A percentile compares a stretch with the other conserved stretches of the same genome.
Evolutionary conservation across 1,140 invertebrate genomes (phyloP).

Genomic region (Cydia splendana): DNA sequence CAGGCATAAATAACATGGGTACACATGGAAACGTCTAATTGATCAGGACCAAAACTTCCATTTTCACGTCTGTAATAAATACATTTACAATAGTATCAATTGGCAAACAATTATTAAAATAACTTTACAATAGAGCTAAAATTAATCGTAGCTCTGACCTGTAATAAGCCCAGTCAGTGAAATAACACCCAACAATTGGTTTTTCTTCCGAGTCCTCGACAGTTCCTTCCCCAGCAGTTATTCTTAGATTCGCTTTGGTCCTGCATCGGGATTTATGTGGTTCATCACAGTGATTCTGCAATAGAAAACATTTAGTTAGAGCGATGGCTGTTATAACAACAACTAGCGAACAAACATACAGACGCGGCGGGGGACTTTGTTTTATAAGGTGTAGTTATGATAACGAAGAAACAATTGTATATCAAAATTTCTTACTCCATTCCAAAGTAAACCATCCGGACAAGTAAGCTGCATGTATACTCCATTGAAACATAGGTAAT

Average conservation of each 20-base stretch:
- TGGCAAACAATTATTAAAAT: background rate
- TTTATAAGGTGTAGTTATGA: too few species aligned
- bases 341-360: too few species aligned
- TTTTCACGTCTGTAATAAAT: conserved; percentile 77
- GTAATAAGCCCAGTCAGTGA: conserved; percentile 88
- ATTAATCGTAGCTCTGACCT: conserved; percentile 62
- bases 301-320: conserved; percentile 10
- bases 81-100: conserved; percentile 37
- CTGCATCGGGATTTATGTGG: conserved; percentile 85
- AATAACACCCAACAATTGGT: conserved; percentile 86
- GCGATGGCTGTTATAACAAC: background rate
- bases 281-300: conserved; percentile 88
- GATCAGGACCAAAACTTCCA: conserved; percentile 83
- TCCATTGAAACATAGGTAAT: conserved; percentile 89
- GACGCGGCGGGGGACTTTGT: too few species aligned
- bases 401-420: background rate
- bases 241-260: conserved; percentile 59
- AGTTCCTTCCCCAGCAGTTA: conserved; percentile 43
- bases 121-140: background rate
- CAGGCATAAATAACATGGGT: conserved; percentile 89
- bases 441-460: conserved; percentile 87
- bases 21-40: conserved; percentile 85
- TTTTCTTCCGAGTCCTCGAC: conserved; percentile 50
- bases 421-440: conserved; percentile 73
- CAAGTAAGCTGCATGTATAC: conserved; percentile 84